A percentile compares a stretch with the other conserved stretches of the same genome.
Conservation (phyloP, 2,888 invertebrate genomes). For the Flexamia atlantica region DNA sequence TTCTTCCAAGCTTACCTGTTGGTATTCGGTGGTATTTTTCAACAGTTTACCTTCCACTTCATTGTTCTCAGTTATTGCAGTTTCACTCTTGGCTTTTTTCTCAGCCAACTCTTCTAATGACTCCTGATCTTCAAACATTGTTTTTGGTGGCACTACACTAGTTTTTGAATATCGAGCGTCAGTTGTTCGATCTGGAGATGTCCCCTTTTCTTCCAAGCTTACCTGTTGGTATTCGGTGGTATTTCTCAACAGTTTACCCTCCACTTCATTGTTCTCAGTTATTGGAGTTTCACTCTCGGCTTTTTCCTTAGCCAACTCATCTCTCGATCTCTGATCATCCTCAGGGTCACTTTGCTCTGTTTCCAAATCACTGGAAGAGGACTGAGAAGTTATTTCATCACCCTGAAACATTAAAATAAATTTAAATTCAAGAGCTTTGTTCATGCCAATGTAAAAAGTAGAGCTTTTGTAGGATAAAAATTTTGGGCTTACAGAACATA, state of each 20-base stretch:
- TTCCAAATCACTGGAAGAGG: neutral
- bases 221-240: neutral
- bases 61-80: neutral
- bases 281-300: neutral
- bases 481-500: too few species aligned
- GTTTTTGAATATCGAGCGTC: neutral
- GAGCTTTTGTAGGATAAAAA: too few species aligned
- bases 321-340: neutral
- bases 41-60: neutral
- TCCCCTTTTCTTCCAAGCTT: slow-evolving; percentile 8
- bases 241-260: neutral
- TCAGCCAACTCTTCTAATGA: too few species aligned
- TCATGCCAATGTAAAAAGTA: too few species aligned
- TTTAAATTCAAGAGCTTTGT: neutral
- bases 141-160: neutral
- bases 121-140: slow-evolving; percentile 18
- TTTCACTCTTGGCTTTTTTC: neutral
- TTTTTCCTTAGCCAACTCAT: neutral
- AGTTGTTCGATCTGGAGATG: neutral
- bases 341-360: slow-evolving; percentile 1
- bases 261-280: neutral
- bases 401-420: slow-evolving; percentile 20
- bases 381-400: neutral
- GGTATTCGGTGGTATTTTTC: neutral
- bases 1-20: neutral